Base-by-base conservation (phyloP, 2,113 vertebrate species). In the Oriolus oriolus region DNA sequence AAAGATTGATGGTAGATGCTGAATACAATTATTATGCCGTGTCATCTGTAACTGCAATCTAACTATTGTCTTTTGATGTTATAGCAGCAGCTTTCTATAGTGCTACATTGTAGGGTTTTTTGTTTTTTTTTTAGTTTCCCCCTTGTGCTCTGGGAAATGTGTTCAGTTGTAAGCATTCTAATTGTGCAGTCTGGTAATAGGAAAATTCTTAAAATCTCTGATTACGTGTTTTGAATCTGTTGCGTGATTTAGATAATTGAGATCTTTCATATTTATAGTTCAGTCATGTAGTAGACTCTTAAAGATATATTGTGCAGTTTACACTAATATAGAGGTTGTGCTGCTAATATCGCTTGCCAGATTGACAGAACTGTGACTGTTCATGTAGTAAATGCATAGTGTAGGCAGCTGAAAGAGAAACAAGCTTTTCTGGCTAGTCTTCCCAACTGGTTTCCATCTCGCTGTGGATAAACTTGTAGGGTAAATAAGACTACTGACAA, bases 401-500 rank as follows among this genome's bases (percentile, higher is more conserved):
- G 68, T 90, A 88, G 90, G 82, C 87, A 95, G 76, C 64, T 90
- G 53, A 94, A 86, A 87, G 41, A 92, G 71, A 66, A 95, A 70
- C 63, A 86, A 84, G 60, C 21, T 92, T 86, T 94, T 76, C 78
- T 80, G 73, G 87, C 47, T 44, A 63, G 30, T 47, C 10, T 7
- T 77, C 56, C 73, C 64, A 89, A 89, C 71, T 65, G 77, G 44
- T 64, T 47, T 92, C 22, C n/a, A 44, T 87, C 27, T 24, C 90
- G 50, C 76, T 90, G 33, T 56, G 60, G 56, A n/a, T 89, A 71
- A 91, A 65, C 20, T 56, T 83, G 18, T 0, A 64, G 22, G 30
- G 56, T 90, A 81, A 91, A 84, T 52, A 24, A 61, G 52, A n/a
- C 49, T 82, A 35, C 26, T 41, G 27, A 75, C 49, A 44, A 86